Conservation (phyloP, 2,797 vertebrate genomes). For the Gobionotothen gibberifrons region DNA sequence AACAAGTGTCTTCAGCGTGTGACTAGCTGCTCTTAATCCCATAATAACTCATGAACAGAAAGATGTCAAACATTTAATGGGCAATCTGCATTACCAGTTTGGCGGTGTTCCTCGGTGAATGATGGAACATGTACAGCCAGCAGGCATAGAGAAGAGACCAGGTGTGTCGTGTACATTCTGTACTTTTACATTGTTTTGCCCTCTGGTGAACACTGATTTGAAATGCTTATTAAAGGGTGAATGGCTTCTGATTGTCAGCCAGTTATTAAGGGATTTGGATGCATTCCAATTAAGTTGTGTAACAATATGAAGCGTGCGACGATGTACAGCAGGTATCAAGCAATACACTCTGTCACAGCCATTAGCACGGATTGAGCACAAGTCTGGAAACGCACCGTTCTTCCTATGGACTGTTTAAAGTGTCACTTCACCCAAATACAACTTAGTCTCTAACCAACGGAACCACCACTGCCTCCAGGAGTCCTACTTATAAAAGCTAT, state of each 20-base stretch:
- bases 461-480: neutral
- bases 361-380: neutral
- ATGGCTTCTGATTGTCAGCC: constrained; percentile 9
- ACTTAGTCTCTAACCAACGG: neutral
- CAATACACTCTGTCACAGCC: neutral
- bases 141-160: neutral
- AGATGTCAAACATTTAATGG: neutral
- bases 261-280: constrained; percentile 22
- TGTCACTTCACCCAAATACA: neutral
- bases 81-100: neutral
- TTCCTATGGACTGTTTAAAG: neutral
- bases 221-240: constrained; percentile 28
- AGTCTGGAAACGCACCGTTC: neutral
- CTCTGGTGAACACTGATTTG: constrained; percentile 8
- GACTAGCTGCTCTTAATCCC: neutral
- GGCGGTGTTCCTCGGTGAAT: neutral
- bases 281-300: constrained; percentile 30
- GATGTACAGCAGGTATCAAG: constrained; percentile 1
- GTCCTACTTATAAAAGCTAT: neutral
- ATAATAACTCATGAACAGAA: neutral
- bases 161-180: constrained; percentile 24
- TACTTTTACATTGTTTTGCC: constrained; percentile 17
- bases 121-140: neutral
- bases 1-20: neutral
- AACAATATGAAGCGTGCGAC: neutral